Evolutionary conservation across 2,113 vertebrate species (phyloP), one percentile per base, ranked within the genome.

Genomic region (Protomyctophum bolini): DNA sequence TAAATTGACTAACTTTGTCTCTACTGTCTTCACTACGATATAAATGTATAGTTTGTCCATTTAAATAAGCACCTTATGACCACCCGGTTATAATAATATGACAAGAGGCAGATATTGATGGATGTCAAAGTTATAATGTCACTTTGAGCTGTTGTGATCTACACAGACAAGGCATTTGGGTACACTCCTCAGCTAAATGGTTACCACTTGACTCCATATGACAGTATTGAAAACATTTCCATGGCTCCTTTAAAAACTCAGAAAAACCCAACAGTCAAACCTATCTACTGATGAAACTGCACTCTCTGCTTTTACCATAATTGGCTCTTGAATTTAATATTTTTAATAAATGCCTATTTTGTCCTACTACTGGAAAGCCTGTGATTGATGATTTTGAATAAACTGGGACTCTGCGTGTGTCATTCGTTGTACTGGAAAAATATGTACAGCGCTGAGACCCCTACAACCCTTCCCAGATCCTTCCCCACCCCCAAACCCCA

Each of bases 401-500:
- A 41, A 55, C 51, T 51, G 71, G 68, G 64, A 67, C 70, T 67
- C 28, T 63, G 48, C 66, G 52, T 58, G 70, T 84, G 77, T 81
- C 66, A 12, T 64, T 74, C 47, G 41, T 80, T 67, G 86, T 86
- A 88, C 80, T 91, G 87, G 76, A 88, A 91, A 86, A 92, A 92
- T 74, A 93, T 91, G 81, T 92, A 93, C 93, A 93, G 91, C 89
- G 76, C 84, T 73, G 82, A 89, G 72, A 62, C 60, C 49, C 33
- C 33, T 41, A 41, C 70, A 80, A 60, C 11, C 79, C 51, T 46
- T 50, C 12, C 29, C 33, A 6, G 33, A 41, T 6, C 33, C 33
- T 12, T 52, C 12, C 67, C 49, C 49, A 70, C 65, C 76, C 75
- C 62, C 55, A 71, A 60, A 41, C 60, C 45, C 64, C 54, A n/a